Evolutionary conservation across 2,888 invertebrate genomes (phyloP), one percentile per base, ranked within the genome.

Genomic region (Selenia dentaria): DNA sequence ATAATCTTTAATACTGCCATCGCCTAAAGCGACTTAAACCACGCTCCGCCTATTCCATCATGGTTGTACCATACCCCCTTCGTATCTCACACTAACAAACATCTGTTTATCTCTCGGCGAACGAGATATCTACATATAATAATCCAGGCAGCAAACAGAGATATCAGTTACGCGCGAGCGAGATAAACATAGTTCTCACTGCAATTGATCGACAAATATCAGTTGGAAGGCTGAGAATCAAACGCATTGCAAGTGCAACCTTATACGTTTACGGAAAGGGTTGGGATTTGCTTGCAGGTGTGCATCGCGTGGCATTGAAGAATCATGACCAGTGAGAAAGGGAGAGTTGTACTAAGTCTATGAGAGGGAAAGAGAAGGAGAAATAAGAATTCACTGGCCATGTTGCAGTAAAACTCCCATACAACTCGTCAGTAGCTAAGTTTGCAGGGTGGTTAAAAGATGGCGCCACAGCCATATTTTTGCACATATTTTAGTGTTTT

Each of bases 51-150:
- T 86, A 70, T 89, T 90, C 70, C 86, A 84, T 85, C 72, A 90
- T 90, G 90, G 89, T 83, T 82, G 87, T 84, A 83, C 64, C 68
- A 64, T 37, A 67, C 68, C 65, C 68, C 62, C 65, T 67, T 60
- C 67, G 64, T 70, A 75, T 76, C 76, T 72, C 70, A 73, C 75
- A 68, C 78, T 71, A 74, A 74, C 81, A 76, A 67, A 87, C 77
- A 82, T 83, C 83, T 78, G 76, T 73, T 87, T 84, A 89, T 88
- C 87, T 88, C 85, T 63, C 57, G 57, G 64, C 60, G 79, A 87
- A 83, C 69, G 89, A 85, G 88, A 89, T 89, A 89, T 81, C 88
- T 84, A 85, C 80, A 87, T 84, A 79, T 80, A 86, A 74, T 71
- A 73, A 66, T 67, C 77, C 73, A 71, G 82, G 83, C 69, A 84